These are phyloP conservation scores for Esox masquinongy DNA, from an alignment of 2,797 vertebrate species.

Conservation along the genomic window DNA sequence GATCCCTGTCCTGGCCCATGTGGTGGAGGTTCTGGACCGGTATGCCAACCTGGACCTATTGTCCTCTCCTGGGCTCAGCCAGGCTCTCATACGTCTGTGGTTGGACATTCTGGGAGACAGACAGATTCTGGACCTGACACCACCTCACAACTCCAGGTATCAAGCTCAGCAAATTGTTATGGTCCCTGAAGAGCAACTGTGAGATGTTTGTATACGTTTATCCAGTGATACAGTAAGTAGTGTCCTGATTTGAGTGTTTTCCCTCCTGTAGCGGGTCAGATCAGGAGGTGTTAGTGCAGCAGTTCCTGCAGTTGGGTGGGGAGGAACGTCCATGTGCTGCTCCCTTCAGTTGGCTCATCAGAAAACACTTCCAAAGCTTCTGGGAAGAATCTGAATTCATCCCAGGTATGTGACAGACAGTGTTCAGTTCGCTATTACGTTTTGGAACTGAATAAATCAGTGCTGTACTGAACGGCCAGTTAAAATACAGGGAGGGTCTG, in stretches of 20 bases:
- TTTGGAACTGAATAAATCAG: background rate
- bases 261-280: constrained; percentile 51
- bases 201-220: background rate
- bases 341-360: constrained; percentile 76
- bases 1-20: constrained; percentile 62
- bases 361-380: constrained; percentile 58
- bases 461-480: background rate
- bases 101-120: constrained; percentile 72
- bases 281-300: constrained; percentile 68
- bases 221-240: too few species aligned
- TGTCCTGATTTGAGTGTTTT: background rate
- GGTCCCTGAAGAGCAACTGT: background rate
- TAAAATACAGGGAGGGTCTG: too few species aligned
- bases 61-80: constrained; percentile 43
- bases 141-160: constrained; percentile 59
- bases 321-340: constrained; percentile 50
- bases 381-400: constrained; percentile 77
- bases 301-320: constrained; percentile 55
- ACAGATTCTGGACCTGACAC: constrained; percentile 57
- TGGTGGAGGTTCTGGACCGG: constrained; percentile 72
- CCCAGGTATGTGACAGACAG: constrained; percentile 55
- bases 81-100: constrained; percentile 65
- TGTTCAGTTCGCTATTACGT: background rate
- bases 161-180: background rate
- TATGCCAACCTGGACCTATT: constrained; percentile 71